These are phyloP conservation scores for Saccostrea glomerata DNA, from an alignment of 1,140 invertebrate species.

Conservation along the genomic window DNA sequence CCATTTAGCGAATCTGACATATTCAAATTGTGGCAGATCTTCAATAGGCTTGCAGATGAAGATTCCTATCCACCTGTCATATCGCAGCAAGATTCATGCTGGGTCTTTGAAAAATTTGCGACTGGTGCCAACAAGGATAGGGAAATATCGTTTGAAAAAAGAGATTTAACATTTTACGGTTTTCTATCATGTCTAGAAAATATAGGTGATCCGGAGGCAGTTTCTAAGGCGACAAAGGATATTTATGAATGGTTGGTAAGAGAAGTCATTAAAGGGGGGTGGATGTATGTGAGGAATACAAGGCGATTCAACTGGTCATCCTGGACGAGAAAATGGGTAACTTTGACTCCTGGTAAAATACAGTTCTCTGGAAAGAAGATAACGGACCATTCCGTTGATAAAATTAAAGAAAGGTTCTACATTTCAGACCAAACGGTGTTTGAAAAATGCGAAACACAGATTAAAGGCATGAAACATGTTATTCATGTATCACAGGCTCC, in stretches of 20 bases:
- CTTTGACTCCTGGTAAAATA: conserved; percentile 42
- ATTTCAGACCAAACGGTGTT: not conserved
- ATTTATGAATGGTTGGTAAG: conserved; percentile 39
- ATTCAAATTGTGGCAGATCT: not conserved
- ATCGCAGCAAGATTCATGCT: not conserved
- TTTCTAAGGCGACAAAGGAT: not conserved
- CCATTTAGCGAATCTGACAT: too few relatives aligned
- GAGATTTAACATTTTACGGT: not conserved
- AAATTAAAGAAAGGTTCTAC: not conserved
- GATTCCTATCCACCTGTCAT: not conserved
- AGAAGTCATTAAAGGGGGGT: conserved; percentile 46
- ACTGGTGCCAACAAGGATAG: not conserved
- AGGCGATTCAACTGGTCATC: conserved; percentile 59
- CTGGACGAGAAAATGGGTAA: conserved; percentile 53
- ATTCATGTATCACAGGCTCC: conserved; percentile 39
- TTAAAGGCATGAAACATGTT: not conserved
- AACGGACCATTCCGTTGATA: not conserved
- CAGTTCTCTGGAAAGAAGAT: conserved; percentile 16
- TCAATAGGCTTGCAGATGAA: not conserved
- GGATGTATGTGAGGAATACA: conserved; percentile 48
- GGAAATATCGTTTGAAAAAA: not conserved
- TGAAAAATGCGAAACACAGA: not conserved
- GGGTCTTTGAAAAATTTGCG: not conserved
- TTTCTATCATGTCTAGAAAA: not conserved
- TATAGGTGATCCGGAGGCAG: not conserved